Evolutionary conservation across 2,888 invertebrate species (phyloP), one percentile per base, ranked within the genome.

Genomic region (Chrysolina americana): DNA sequence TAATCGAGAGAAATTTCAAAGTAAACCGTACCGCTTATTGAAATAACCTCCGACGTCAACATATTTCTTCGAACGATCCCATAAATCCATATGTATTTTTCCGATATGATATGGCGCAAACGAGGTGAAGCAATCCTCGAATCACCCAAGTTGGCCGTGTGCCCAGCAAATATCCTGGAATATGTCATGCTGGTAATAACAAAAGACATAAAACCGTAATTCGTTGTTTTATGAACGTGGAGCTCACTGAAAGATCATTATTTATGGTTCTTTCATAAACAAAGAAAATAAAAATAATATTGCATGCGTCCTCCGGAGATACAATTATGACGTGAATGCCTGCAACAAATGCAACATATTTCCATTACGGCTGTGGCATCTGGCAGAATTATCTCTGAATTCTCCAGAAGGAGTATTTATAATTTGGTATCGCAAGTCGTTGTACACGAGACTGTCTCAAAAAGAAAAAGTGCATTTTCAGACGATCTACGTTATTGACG

Each of bases 121-220:
- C 21, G 15, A 15, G 28, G 48, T 50, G 47, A 65, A 65, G 48
- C 47, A 47, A 28, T 65, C 19, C 19, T 1, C 47, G 36, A 10
- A 23, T 17, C n/a, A 41, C 23, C 48, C 28, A 65, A 48, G 17
- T 50, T 48, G 44, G 65, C 48, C 23, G 48, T 48, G 47, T 48
- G 23, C 65, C 28, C n/a, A 19, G 41, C 48, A 48, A 65, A 48
- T 65, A 66, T 66, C 28, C 66, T 13, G 50, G 50, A 66, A 66
- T 66, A 66, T 66, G 66, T 41, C 41, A 50, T 66, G 21, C 11
- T 19, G 41, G 66, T 53, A 50, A 66, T 66, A 66, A 66, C 53
- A 15, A 66, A 66, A 19, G 41, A 50, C 19, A 66, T 66, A 50
- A 50, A 66, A 66, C 47, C 36, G 66, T 50, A 66, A 66, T 53